Evolutionary conservation across 2,113 vertebrate species (phyloP).

Genomic region (Melanocharis versteri): DNA sequence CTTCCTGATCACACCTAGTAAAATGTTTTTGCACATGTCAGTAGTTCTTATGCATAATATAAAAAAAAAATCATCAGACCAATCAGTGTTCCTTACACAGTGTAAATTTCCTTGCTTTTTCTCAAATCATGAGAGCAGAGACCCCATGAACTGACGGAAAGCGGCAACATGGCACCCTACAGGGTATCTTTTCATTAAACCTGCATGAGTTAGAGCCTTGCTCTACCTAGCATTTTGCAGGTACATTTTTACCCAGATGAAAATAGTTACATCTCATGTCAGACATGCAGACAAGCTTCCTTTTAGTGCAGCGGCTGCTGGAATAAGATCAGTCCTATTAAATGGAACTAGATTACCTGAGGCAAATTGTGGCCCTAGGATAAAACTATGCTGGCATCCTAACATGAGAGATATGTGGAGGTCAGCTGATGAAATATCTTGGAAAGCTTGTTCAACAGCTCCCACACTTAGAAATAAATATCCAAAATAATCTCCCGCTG

Average conservation of each 20-base stretch:
- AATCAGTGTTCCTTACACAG: constrained; percentile 37
- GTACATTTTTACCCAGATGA: neutral
- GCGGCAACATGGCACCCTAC: neutral
- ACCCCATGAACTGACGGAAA: neutral
- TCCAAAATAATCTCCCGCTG: neutral
- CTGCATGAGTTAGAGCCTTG: neutral
- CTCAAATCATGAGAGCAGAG: constrained; percentile 16
- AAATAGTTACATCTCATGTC: neutral
- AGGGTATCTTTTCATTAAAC: neutral
- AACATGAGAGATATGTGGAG: neutral
- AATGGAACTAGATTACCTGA: neutral
- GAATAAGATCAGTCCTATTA: neutral
- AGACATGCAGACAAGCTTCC: neutral
- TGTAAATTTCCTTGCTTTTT: neutral
- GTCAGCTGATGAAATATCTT: neutral
- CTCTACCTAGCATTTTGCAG: neutral
- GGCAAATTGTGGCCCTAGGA: neutral
- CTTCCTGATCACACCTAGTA: constrained; percentile 54
- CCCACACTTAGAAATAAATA: neutral
- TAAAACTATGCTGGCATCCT: neutral
- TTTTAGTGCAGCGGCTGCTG: neutral
- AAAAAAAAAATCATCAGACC: constrained; percentile 16
- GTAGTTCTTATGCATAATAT: constrained; percentile 30
- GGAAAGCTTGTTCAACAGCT: neutral
- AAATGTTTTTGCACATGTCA: constrained; percentile 50